Conservation (phyloP, 2,797 vertebrate genomes). For the Tenualosa thibaudeaui region DNA sequence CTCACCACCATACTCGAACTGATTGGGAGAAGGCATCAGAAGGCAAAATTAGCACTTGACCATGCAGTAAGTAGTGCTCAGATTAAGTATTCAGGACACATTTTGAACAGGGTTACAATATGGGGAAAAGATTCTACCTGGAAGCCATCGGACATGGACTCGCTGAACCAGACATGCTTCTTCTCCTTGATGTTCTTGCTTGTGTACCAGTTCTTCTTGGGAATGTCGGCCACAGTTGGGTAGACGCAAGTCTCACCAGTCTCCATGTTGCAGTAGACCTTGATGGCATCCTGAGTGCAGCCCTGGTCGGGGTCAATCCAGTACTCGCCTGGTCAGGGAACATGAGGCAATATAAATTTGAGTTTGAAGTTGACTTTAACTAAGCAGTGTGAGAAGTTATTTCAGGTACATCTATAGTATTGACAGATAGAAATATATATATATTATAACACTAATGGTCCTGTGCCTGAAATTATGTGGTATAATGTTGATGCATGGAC, state of each 20-base stretch:
- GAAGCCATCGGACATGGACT: slow-evolving; percentile 91
- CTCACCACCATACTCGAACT: slow-evolving; percentile 84
- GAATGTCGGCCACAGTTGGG: slow-evolving; percentile 76
- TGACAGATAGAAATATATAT: background rate
- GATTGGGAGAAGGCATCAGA: slow-evolving; percentile 16
- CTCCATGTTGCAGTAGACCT: slow-evolving; percentile 98
- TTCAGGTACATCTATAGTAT: background rate
- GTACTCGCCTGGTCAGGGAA: slow-evolving; percentile 81
- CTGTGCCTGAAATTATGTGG: too few relatives aligned
- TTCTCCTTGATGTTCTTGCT: slow-evolving; percentile 95
- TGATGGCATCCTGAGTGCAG: slow-evolving; percentile 94
- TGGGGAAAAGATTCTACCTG: slow-evolving; percentile 74
- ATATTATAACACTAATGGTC: background rate
- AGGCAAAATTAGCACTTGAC: background rate
- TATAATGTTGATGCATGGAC: background rate
- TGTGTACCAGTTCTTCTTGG: slow-evolving; percentile 93
- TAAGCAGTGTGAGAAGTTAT: background rate
- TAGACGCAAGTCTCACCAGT: slow-evolving; percentile 91
- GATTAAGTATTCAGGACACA: background rate
- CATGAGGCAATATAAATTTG: background rate
- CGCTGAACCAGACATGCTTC: slow-evolving; percentile 96
- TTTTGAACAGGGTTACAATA: background rate
- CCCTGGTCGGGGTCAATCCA: slow-evolving; percentile 99
- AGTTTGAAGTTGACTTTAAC: background rate
- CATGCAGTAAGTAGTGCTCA: background rate